Conservation (phyloP, 2,888 invertebrate genomes). For the Caradrina kadenii region DNA sequence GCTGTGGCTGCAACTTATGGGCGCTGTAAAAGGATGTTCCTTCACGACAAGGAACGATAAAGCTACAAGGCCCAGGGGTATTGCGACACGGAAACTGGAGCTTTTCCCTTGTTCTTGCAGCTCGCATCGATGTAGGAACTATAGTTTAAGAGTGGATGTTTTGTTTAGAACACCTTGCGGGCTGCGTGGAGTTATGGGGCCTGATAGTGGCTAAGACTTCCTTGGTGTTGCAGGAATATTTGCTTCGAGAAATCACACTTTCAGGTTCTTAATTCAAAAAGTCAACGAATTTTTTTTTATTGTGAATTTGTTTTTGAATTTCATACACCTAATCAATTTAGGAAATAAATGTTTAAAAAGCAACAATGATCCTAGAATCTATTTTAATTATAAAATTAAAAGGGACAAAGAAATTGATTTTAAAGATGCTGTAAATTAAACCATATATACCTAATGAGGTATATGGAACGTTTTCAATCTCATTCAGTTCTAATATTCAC, state of each 20-base stretch:
- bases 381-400: too few species aligned
- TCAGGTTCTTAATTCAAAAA: background rate
- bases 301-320: background rate
- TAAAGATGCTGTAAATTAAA: too few species aligned
- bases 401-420: too few species aligned
- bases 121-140: constrained; percentile 46
- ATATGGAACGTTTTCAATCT: constrained; percentile 2
- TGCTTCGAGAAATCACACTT: background rate
- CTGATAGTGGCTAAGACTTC: constrained; percentile 36
- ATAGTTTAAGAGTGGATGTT: constrained; percentile 40
- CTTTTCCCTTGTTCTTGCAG: constrained; percentile 60
- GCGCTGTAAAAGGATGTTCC: constrained; percentile 82
- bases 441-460: background rate
- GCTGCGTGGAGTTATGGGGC: constrained; percentile 17
- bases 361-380: background rate
- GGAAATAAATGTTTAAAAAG: background rate
- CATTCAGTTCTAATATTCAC: constrained; percentile 17
- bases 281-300: background rate
- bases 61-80: constrained; percentile 74
- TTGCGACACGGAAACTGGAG: constrained; percentile 77
- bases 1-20: constrained; percentile 79
- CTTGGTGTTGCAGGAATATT: constrained; percentile 31
- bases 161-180: constrained; percentile 52
- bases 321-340: too few species aligned
- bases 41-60: constrained; percentile 79